Evolutionary conservation across 2,113 vertebrate genomes (phyloP).

Genomic region (Chlamydotis undulata): DNA sequence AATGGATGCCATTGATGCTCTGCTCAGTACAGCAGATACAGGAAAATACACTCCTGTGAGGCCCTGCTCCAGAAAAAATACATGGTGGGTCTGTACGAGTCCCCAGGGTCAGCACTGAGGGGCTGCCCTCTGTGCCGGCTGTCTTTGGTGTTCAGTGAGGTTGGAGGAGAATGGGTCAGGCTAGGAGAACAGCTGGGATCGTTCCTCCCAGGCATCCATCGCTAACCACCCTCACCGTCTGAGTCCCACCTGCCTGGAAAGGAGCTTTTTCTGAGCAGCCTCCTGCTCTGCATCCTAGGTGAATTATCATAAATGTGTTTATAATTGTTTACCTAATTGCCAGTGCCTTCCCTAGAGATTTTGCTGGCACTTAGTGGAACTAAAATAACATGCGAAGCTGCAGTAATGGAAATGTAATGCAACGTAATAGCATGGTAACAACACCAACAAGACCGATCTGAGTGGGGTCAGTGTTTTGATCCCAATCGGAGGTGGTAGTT

Average conservation of each 20-base stretch:
- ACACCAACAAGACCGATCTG: not conserved
- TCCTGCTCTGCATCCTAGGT: not conserved
- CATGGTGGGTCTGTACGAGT: not conserved
- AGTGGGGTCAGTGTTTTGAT: not conserved
- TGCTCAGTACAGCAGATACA: not conserved
- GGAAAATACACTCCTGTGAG: not conserved
- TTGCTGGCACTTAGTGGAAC: not conserved
- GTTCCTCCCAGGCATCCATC: not conserved
- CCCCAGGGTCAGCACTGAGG: not conserved
- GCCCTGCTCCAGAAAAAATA: not conserved
- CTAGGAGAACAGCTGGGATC: not conserved
- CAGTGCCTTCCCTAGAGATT: not conserved
- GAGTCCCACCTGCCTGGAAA: not conserved
- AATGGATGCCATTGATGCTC: not conserved
- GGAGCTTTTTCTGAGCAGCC: not conserved
- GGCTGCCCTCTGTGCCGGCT: not conserved
- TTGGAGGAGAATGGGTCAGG: not conserved
- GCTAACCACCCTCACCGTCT: not conserved
- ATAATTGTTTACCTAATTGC: conserved; percentile 2
- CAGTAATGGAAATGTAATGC: not conserved
- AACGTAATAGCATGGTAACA: not conserved
- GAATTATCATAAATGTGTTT: not conserved
- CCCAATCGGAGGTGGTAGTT: accelerated
- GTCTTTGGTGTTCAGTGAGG: accelerated
- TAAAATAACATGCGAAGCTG: not conserved